Evolutionary conservation across 2,888 invertebrate genomes (phyloP).

Genomic region (Amphipoea lucens): DNA sequence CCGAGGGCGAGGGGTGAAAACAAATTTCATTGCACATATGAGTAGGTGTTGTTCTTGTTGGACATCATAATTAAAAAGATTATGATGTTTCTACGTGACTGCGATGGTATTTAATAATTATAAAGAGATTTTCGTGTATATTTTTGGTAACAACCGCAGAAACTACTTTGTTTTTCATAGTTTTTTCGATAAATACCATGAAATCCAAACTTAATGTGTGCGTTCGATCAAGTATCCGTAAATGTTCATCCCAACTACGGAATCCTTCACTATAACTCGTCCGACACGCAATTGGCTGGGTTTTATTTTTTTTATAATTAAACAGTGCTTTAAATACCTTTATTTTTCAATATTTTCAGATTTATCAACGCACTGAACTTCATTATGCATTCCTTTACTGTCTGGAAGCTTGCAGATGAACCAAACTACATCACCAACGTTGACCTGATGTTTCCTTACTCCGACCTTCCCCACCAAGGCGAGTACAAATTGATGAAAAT

Average conservation of each 20-base stretch:
- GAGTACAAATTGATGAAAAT: slow-evolving; percentile 70
- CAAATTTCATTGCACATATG: too few relatives aligned
- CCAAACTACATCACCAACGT: slow-evolving; percentile 70
- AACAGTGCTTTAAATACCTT: background rate
- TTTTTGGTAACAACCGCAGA: too few relatives aligned
- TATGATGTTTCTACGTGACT: too few relatives aligned
- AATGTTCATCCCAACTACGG: background rate
- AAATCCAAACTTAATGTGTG: background rate
- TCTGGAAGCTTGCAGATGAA: slow-evolving; percentile 44
- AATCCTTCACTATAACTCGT: background rate
- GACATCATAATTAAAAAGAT: too few relatives aligned
- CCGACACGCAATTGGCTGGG: background rate
- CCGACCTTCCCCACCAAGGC: slow-evolving; percentile 72
- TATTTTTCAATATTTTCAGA: slow-evolving; percentile 4
- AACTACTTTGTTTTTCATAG: too few relatives aligned
- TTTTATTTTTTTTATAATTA: background rate
- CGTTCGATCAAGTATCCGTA: background rate
- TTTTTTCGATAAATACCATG: too few relatives aligned
- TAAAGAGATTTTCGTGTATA: too few relatives aligned
- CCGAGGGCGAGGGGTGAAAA: too few relatives aligned
- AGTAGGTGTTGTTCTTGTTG: too few relatives aligned
- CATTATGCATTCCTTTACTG: slow-evolving; percentile 27
- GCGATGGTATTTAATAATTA: too few relatives aligned
- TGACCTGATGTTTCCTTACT: slow-evolving; percentile 71
- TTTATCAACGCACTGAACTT: background rate